Conservation (phyloP, 2,797 vertebrate species). For the Phoebastria nigripes region DNA sequence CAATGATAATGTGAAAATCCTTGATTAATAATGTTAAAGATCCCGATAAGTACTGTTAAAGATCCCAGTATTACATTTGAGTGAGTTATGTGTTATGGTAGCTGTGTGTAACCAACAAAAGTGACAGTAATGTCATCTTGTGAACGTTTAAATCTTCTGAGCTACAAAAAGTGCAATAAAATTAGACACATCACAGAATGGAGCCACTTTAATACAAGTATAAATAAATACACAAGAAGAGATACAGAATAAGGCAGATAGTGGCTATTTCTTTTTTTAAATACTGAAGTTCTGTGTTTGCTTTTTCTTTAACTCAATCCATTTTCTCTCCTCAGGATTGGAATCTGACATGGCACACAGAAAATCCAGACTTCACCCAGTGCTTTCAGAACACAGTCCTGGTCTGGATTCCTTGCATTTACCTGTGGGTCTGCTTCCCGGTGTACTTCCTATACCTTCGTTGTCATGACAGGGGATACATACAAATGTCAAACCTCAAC, state of each 20-base stretch:
- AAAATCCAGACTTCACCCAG: conserved; percentile 85
- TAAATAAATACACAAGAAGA: background rate
- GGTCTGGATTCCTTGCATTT: conserved; percentile 87
- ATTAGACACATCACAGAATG: background rate
- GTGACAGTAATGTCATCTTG: background rate
- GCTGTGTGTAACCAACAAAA: background rate
- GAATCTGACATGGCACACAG: conserved; percentile 87
- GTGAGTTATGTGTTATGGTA: background rate
- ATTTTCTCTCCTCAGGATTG: conserved; percentile 78
- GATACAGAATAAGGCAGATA: background rate
- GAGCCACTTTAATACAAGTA: background rate
- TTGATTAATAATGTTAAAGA: background rate
- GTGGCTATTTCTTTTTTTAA: background rate
- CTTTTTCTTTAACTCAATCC: background rate
- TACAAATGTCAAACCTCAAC: conserved; percentile 91
- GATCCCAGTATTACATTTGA: background rate
- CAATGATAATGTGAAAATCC: background rate
- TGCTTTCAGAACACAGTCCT: conserved; percentile 94
- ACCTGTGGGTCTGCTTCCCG: conserved; percentile 88
- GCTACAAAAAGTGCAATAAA: background rate
- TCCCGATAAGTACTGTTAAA: background rate
- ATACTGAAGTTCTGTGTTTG: background rate
- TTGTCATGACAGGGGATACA: conserved; percentile 84
- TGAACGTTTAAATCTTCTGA: background rate
- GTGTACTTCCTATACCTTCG: conserved; percentile 86